phyloP scores from a whole-genome alignment of 2,113 vertebrate genomes.

The Larimichthys polyactis region DNA sequence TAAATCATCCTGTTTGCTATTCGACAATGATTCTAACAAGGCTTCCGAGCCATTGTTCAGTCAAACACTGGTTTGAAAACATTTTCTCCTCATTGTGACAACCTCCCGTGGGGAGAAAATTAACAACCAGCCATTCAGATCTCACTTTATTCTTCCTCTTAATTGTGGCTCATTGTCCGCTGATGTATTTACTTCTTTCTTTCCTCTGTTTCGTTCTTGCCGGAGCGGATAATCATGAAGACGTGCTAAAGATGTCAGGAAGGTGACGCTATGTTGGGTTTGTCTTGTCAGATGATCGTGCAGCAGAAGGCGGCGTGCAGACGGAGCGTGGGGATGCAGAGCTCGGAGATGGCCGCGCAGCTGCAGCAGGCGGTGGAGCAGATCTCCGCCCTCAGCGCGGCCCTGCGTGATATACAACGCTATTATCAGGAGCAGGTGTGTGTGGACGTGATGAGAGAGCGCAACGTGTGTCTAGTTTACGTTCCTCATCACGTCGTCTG shows the following conservation, averaged over 20 bases:
- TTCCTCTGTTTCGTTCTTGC: constrained; percentile 3
- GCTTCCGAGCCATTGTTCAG: constrained; percentile 56
- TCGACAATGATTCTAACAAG: constrained; percentile 41
- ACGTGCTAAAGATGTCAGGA: constrained; percentile 17
- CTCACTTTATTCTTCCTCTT: constrained; percentile 46
- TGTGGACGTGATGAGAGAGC: not conserved
- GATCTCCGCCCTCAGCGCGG: constrained; percentile 67
- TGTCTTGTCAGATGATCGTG: constrained; percentile 81
- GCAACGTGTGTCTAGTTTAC: not conserved
- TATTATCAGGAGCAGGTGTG: constrained; percentile 78
- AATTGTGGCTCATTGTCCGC: constrained; percentile 42
- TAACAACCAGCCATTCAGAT: constrained; percentile 46
- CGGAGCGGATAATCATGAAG: constrained; percentile 31
- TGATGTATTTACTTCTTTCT: constrained; percentile 23
- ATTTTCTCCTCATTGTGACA: constrained; percentile 47
- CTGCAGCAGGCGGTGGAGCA: constrained; percentile 83
- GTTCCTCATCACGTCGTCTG: not conserved
- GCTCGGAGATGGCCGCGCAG: constrained; percentile 57
- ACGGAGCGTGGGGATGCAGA: constrained; percentile 68
- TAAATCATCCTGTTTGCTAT: constrained; percentile 22
- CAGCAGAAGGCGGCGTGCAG: constrained; percentile 70
- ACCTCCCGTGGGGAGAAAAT: constrained; percentile 57
- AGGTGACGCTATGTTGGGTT: not conserved
- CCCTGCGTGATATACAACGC: constrained; percentile 76
- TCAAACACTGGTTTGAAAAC: constrained; percentile 53